phyloP scores from a whole-genome alignment of 2,797 vertebrate genomes.

The Cryptoprocta ferox region DNA sequence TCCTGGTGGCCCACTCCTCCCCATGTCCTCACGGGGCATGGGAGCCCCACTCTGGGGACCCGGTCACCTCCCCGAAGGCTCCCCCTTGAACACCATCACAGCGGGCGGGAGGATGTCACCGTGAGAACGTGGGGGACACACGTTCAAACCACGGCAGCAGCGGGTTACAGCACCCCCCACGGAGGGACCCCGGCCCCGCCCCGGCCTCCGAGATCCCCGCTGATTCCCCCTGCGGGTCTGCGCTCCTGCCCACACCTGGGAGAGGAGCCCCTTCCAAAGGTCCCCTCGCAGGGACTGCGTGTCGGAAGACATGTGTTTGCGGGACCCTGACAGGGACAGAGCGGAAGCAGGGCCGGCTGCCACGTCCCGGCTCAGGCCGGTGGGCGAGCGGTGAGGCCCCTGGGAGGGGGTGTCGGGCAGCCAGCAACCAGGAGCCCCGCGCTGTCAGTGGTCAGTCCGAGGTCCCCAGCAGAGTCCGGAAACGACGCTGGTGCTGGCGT shows the following conservation, averaged over 20 bases:
- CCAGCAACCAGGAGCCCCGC: background rate
- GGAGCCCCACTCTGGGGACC: background rate
- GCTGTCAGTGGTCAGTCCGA: background rate
- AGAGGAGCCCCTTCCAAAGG: background rate
- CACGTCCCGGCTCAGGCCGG: background rate
- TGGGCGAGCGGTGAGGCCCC: background rate
- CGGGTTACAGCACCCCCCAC: background rate
- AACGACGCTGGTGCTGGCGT: no score
- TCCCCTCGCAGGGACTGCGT: background rate
- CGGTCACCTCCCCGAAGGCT: background rate
- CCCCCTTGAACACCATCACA: background rate
- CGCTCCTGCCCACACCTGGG: background rate
- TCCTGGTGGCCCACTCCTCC: background rate
- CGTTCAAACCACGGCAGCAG: background rate
- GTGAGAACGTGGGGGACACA: background rate
- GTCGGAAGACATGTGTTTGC: background rate
- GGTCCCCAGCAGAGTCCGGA: no score
- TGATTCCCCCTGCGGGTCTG: background rate
- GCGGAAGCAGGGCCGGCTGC: background rate
- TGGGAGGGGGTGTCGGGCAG: background rate
- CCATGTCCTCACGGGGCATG: background rate
- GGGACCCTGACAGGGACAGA: background rate
- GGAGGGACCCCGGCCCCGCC: background rate
- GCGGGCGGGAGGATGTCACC: background rate
- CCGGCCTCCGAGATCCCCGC: background rate